Evolutionary conservation across 1,140 invertebrate genomes (phyloP).

Genomic region (Drosophila teissieri): DNA sequence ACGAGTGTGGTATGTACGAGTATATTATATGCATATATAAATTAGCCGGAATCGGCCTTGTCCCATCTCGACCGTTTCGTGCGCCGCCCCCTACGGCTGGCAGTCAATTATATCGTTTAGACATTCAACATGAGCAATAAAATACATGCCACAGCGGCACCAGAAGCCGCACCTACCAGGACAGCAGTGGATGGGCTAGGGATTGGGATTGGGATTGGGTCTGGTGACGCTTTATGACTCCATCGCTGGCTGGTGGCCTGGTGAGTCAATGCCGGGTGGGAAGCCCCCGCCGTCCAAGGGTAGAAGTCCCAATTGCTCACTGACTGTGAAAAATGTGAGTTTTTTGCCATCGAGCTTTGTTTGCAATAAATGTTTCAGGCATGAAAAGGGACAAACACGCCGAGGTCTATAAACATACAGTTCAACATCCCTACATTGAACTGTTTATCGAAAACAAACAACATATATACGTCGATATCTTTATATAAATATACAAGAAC

Average conservation of each 20-base stretch:
- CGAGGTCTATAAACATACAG: slow-evolving; percentile 2
- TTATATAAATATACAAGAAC: neutral
- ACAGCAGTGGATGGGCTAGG: neutral
- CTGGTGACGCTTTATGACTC: slow-evolving; percentile 61
- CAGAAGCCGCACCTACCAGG: slow-evolving; percentile 45
- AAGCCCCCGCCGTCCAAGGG: slow-evolving; percentile 5
- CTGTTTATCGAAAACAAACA: neutral
- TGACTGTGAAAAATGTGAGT: slow-evolving; percentile 46
- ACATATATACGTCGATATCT: neutral
- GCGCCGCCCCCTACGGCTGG: slow-evolving; percentile 21
- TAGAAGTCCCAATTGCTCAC: slow-evolving; percentile 43
- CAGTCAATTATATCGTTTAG: slow-evolving; percentile 75
- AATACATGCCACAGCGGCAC: slow-evolving; percentile 57
- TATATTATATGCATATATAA: slow-evolving; percentile 56
- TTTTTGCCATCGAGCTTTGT: slow-evolving; percentile 16
- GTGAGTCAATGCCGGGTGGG: slow-evolving; percentile 25
- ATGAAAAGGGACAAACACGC: slow-evolving; percentile 26
- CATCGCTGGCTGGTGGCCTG: slow-evolving; percentile 33
- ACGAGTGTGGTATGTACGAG: neutral
- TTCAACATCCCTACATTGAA: neutral
- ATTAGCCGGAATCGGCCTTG: slow-evolving; percentile 54
- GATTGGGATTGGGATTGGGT: slow-evolving; percentile 21
- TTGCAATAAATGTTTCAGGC: slow-evolving; percentile 60
- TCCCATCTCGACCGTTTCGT: slow-evolving; percentile 15
- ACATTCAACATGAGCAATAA: slow-evolving; percentile 75